These are phyloP conservation scores for Zootermopsis nevadensis DNA, from an alignment of 2,888 invertebrate species.

Conservation along the genomic window DNA sequence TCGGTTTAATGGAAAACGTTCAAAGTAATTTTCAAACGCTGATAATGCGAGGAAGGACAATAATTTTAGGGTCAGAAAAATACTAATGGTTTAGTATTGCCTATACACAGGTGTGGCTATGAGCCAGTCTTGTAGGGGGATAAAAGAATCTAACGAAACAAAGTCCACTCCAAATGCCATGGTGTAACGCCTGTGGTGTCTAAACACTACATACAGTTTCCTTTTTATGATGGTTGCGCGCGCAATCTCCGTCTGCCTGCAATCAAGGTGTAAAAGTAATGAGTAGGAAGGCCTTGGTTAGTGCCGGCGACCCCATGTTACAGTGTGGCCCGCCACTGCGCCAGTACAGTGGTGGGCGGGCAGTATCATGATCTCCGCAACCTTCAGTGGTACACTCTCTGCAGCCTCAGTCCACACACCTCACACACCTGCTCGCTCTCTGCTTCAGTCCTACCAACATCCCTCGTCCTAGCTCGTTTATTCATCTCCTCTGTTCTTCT, in stretches of 20 bases:
- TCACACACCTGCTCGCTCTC: background rate
- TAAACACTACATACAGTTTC: constrained; percentile 8
- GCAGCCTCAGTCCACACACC: background rate
- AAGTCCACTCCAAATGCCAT: background rate
- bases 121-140: too few relatives aligned
- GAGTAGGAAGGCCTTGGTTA: constrained; percentile 38
- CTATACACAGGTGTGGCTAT: too few relatives aligned
- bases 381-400: background rate
- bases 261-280: constrained; percentile 42
- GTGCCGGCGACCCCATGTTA: constrained; percentile 31
- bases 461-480: too few relatives aligned
- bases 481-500: too few relatives aligned
- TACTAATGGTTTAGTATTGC: too few relatives aligned
- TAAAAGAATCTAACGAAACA: too few relatives aligned
- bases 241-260: constrained; percentile 27
- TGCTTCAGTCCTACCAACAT: too few relatives aligned
- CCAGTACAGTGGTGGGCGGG: background rate
- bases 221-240: constrained; percentile 37
- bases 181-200: background rate
- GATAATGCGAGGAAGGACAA: too few relatives aligned
- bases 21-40: too few relatives aligned
- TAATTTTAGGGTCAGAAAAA: too few relatives aligned
- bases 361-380: constrained; percentile 10
- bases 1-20: too few relatives aligned
- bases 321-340: constrained; percentile 5